These are phyloP conservation scores for Orientallactaga sibirica DNA, from an alignment of 2,797 vertebrate species.

Conservation along the genomic window DNA sequence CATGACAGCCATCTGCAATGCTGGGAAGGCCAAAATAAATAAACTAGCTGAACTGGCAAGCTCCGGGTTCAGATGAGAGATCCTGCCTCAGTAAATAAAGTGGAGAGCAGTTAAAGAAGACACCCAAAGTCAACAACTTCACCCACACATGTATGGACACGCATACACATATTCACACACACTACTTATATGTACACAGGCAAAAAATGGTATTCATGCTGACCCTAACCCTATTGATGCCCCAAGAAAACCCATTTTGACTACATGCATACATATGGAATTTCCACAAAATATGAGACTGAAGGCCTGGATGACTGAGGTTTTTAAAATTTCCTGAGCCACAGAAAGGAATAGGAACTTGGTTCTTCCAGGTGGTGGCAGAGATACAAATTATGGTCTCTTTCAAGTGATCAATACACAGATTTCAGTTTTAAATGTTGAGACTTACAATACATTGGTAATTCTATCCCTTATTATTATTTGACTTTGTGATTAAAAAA, in stretches of 20 bases:
- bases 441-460: slow-evolving; percentile 34
- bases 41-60: too few relatives aligned
- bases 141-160: too few relatives aligned
- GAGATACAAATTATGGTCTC: background rate
- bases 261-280: background rate
- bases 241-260: too few relatives aligned
- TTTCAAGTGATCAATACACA: slow-evolving; percentile 33
- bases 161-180: too few relatives aligned
- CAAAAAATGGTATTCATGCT: slow-evolving; percentile 10
- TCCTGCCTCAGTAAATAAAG: too few relatives aligned
- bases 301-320: background rate
- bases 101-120: too few relatives aligned
- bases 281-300: background rate
- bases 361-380: background rate
- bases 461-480: slow-evolving; percentile 36
- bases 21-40: too few relatives aligned
- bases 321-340: background rate
- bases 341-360: background rate
- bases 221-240: too few relatives aligned
- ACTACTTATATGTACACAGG: too few relatives aligned
- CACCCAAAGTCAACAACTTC: too few relatives aligned
- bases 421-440: slow-evolving; percentile 24
- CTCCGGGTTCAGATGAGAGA: too few relatives aligned
- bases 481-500: slow-evolving; percentile 43
- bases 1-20: too few relatives aligned